These are phyloP conservation scores for Entelurus aequoreus DNA, from an alignment of 2,113 vertebrate species.

Conservation along the genomic window DNA sequence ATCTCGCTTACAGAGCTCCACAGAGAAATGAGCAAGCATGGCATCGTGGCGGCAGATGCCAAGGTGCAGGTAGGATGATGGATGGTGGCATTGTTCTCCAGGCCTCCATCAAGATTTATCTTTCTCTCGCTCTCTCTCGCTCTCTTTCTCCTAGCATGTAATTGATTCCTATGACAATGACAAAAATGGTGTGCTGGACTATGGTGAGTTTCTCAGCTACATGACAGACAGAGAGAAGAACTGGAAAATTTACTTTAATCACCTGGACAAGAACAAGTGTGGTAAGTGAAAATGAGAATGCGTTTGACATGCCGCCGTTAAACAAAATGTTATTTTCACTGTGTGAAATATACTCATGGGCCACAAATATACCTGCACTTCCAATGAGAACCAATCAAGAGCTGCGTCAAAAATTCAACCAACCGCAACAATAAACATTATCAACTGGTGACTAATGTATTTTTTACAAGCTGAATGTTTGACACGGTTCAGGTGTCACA, in stretches of 20 bases:
- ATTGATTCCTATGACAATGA: constrained; percentile 62
- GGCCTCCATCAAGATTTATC: not conserved
- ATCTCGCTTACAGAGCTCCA: constrained; percentile 65
- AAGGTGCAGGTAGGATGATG: constrained; percentile 61
- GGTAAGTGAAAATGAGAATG: constrained; percentile 50
- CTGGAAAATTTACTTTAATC: constrained; percentile 72
- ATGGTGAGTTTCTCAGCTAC: constrained; percentile 69
- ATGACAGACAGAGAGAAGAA: constrained; percentile 71
- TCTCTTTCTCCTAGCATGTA: constrained; percentile 44
- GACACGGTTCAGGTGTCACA: not conserved
- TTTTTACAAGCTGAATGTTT: no score
- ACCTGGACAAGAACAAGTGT: constrained; percentile 70
- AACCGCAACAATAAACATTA: no score
- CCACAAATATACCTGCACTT: not conserved
- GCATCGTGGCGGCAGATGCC: constrained; percentile 51
- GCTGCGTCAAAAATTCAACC: no score
- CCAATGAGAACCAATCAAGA: not conserved
- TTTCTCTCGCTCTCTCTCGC: not conserved
- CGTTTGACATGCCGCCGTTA: no score
- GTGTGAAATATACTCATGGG: not conserved
- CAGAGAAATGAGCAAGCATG: constrained; percentile 66
- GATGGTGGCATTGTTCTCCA: not conserved
- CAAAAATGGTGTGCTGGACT: constrained; percentile 66
- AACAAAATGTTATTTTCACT: not conserved
- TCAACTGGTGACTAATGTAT: no score